A percentile compares a stretch with the other conserved stretches of the same genome.
Evolutionary conservation across 1,140 invertebrate genomes (phyloP).

Genomic region (Odontomachus brunneus): DNA sequence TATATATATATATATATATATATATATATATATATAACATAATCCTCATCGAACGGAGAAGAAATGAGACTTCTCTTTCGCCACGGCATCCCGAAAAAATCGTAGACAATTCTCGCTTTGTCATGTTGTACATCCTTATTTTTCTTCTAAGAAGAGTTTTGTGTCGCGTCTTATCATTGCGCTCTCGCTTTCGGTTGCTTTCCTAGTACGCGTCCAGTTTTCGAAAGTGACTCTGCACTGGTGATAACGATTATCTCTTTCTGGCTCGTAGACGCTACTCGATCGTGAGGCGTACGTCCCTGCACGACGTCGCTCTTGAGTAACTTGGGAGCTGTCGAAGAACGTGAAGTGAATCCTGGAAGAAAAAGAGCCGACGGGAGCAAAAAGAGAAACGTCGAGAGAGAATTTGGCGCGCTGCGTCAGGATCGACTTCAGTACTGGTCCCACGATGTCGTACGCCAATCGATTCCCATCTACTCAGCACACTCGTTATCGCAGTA

Average conservation of each 20-base stretch:
- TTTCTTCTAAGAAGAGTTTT: slow-evolving; percentile 10
- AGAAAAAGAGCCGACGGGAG: slow-evolving; percentile 25
- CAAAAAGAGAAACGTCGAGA: not conserved
- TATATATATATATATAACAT: not conserved
- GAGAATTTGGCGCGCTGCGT: slow-evolving; percentile 34
- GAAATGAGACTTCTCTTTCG: not conserved
- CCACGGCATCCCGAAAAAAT: slow-evolving; percentile 8
- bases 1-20: no score
- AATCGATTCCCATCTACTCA: slow-evolving; percentile 88
- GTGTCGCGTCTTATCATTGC: slow-evolving; percentile 11
- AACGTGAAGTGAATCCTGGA: slow-evolving; percentile 34
- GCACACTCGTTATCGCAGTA: slow-evolving; percentile 87
- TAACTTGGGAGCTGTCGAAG: slow-evolving; percentile 29
- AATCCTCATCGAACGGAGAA: no score
- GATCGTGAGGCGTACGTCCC: slow-evolving; percentile 59
- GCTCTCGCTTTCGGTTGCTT: slow-evolving; percentile 24
- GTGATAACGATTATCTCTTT: slow-evolving; percentile 21
- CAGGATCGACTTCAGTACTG: slow-evolving; percentile 33
- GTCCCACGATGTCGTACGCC: slow-evolving; percentile 85
- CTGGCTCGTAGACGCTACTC: slow-evolving; percentile 48
- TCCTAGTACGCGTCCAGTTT: not conserved
- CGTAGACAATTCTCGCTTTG: slow-evolving; percentile 1
- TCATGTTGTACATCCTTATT: slow-evolving; percentile 4
- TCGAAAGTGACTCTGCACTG: not conserved
- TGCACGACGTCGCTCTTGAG: slow-evolving; percentile 21